Base-by-base conservation (phyloP, 2,113 vertebrate genomes). In the Hydrochoerus hydrochaeris region DNA sequence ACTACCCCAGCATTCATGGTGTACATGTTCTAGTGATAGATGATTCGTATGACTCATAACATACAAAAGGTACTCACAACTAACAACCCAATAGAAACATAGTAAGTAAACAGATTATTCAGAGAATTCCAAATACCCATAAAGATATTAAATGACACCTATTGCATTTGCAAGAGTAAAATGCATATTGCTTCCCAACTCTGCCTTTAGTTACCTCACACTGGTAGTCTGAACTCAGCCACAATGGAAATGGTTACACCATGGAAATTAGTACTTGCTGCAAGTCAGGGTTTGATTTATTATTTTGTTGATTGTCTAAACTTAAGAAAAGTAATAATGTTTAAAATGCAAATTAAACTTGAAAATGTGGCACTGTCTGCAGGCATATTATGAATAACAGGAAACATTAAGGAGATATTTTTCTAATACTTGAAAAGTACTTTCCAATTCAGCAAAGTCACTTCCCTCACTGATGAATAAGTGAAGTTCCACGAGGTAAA, bases 341-440 rank as follows among this genome's bases (percentile, higher is more conserved):
- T 67, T 41, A 80, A 95, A 92, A 83, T 75, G 57, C n/a, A 94
- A 35, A 88, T 88, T 92, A 87, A 93, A 91, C 41, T 58, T 92
- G 38, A 77, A 92, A 87, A 28, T 20, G 1, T 92, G 26, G 20
- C 10, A 1, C 81, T 71, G 22, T 71, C 69, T 94, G 14, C 75
- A 69, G 35, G 20, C 49, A 90, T 44, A 46, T 77, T 81, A 86
- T 67, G 44, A 92, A 71, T 91, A 86, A 20, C 60, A 65, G 38
- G 89, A 89, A 84, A 81, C 73, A 84, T 38, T 92, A 71, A 84
- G 44, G 35, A 75, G 83, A 46, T 94, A 49, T 69, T 85, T 86
- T 82, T 69, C 63, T 10, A 58, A 4, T 44, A 85, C 94, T 88
- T 95, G 75, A 94, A 95, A 91, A 85, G n/a, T 63, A 44, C 92